Evolutionary conservation across 2,797 vertebrate genomes (phyloP).

Genomic region (Mus spretus): DNA sequence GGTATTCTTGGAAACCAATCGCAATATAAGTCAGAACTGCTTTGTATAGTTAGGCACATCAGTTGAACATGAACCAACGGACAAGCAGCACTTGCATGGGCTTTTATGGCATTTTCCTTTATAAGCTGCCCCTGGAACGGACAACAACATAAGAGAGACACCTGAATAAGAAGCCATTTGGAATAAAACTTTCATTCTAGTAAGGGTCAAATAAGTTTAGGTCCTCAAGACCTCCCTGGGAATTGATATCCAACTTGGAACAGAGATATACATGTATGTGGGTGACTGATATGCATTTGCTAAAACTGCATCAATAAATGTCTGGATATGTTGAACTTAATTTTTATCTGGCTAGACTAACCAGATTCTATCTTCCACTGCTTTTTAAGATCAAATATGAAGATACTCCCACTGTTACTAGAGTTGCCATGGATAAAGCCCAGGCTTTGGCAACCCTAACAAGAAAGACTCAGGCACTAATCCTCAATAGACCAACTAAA

Average conservation of each 20-base stretch:
- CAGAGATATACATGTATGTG: not conserved
- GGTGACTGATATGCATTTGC: not conserved
- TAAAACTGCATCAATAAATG: not conserved
- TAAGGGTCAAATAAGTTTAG: not conserved
- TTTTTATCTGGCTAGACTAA: not conserved
- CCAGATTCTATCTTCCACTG: not conserved
- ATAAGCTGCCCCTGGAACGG: not conserved
- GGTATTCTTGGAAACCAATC: not conserved
- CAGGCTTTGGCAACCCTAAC: not conserved
- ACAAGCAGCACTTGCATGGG: not conserved
- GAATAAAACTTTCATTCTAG: not conserved
- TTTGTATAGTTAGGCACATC: not conserved
- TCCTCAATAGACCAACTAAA: not conserved
- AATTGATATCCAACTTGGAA: not conserved
- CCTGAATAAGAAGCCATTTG: not conserved
- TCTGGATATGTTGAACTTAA: not conserved
- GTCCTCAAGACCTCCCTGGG: not conserved
- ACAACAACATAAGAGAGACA: not conserved
- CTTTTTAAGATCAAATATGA: conserved; percentile 31
- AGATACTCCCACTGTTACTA: not conserved
- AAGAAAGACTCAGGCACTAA: not conserved
- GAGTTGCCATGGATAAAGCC: not conserved
- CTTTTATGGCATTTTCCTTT: not conserved
- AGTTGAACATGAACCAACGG: not conserved
- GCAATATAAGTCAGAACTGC: not conserved